These are phyloP conservation scores for Cardiocondyla obscurior DNA, from an alignment of 1,140 invertebrate genomes.

Conservation along the genomic window DNA sequence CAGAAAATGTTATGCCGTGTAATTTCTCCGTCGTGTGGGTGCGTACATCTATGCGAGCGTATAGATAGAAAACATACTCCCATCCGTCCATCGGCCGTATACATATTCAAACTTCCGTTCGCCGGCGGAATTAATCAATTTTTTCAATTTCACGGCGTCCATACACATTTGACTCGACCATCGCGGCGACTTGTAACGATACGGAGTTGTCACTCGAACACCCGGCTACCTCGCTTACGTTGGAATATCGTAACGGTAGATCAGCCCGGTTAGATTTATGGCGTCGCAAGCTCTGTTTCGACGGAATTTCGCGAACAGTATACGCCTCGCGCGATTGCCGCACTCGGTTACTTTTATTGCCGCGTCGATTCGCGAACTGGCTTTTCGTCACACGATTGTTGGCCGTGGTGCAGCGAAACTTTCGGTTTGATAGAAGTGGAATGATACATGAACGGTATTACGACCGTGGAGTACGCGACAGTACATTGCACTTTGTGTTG, in stretches of 20 bases:
- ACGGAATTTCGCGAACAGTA: conserved; percentile 40
- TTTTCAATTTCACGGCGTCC: conserved; percentile 52
- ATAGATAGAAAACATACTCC: conserved; percentile 11
- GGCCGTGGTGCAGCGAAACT: neutral
- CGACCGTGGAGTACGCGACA: conserved; percentile 9
- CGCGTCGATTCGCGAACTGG: conserved; percentile 39
- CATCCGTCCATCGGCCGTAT: conserved; percentile 2
- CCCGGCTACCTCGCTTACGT: conserved; percentile 44
- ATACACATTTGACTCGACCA: conserved; percentile 34
- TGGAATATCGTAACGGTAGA: conserved; percentile 40
- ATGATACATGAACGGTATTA: conserved; percentile 25
- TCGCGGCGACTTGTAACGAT: conserved; percentile 49
- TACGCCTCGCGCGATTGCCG: conserved; percentile 43
- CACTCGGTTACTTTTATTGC: conserved; percentile 55
- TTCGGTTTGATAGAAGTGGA: conserved; percentile 13
- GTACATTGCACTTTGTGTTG: conserved; percentile 26
- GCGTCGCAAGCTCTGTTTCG: conserved; percentile 29
- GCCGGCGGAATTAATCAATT: conserved; percentile 47
- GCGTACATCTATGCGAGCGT: neutral
- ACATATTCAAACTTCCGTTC: conserved; percentile 43
- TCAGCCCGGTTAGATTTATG: conserved; percentile 48
- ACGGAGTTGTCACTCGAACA: conserved; percentile 20
- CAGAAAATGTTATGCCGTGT: neutral
- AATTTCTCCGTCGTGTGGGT: neutral
- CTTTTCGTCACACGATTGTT: conserved; percentile 41